These are phyloP conservation scores for Barnardius zonarius DNA, from an alignment of 2,113 vertebrate genomes.

Conservation along the genomic window DNA sequence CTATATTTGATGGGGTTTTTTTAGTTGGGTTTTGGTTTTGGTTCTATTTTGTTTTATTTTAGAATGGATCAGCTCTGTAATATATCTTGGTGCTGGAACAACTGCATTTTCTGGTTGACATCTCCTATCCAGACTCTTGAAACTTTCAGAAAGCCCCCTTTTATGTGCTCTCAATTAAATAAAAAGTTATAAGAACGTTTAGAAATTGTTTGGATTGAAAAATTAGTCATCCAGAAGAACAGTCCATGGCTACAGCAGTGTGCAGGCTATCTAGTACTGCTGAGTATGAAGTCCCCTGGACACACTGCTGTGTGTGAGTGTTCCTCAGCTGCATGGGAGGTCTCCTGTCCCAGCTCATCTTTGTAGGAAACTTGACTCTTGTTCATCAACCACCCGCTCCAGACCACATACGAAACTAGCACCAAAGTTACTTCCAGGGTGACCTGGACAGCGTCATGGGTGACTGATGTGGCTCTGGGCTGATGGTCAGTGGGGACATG, in stretches of 20 bases:
- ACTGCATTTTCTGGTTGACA: background rate
- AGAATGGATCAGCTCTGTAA: background rate
- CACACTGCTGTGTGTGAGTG: rapidly evolving
- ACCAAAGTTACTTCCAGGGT: background rate
- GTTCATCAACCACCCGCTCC: background rate
- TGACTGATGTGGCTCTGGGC: background rate
- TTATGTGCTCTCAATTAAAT: background rate
- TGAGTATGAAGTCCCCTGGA: background rate
- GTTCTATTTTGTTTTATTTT: background rate
- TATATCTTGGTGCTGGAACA: background rate
- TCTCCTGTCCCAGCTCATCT: background rate
- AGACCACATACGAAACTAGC: background rate
- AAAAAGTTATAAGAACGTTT: background rate
- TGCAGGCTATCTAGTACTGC: background rate
- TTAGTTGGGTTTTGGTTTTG: background rate
- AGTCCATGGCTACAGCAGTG: rapidly evolving
- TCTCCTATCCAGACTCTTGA: background rate
- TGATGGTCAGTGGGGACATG: background rate
- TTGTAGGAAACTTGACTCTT: background rate
- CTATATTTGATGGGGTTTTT: background rate
- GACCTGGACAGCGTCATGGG: background rate
- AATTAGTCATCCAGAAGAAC: background rate
- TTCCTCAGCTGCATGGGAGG: background rate
- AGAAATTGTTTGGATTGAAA: background rate
- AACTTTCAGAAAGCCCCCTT: background rate